phyloP scores from a whole-genome alignment of 2,888 invertebrate genomes.

The Leucophora obtusa region DNA sequence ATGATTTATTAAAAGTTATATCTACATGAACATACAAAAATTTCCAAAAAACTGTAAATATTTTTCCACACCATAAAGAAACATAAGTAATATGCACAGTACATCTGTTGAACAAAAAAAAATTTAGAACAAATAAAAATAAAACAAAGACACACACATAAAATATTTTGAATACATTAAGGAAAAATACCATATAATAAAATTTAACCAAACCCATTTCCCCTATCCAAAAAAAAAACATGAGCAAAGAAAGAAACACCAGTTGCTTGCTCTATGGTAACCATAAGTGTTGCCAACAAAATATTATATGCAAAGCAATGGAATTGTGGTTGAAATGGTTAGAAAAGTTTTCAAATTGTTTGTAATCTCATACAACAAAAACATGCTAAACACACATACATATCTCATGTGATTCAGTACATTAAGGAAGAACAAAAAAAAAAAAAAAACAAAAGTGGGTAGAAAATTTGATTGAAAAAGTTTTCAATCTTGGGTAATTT shows the following conservation, averaged over 20 bases:
- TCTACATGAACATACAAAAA: neutral
- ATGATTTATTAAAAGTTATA: conserved; percentile 29
- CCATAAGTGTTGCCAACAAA: conserved; percentile 52
- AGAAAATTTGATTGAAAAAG: conserved; percentile 60
- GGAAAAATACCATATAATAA: conserved; percentile 55
- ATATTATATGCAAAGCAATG: conserved; percentile 58
- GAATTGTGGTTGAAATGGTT: conserved; percentile 61
- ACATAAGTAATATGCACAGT: neutral
- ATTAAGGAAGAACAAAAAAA: conserved; percentile 18
- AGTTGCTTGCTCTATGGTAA: conserved; percentile 58
- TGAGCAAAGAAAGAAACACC: conserved; percentile 45
- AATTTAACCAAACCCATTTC: conserved; percentile 57
- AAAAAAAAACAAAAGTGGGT: conserved; percentile 16
- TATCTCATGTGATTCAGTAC: neutral
- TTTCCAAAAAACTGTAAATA: conserved; percentile 45
- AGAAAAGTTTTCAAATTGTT: conserved; percentile 60
- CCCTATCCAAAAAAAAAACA: conserved; percentile 6
- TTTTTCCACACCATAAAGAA: conserved; percentile 37
- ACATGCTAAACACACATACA: conserved; percentile 16
- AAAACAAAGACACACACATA: conserved; percentile 17
- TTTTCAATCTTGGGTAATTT: conserved; percentile 58
- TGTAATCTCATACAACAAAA: conserved; percentile 50
- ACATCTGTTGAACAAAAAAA: conserved; percentile 9
- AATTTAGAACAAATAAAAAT: neutral
- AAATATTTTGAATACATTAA: conserved; percentile 61